Evolutionary conservation across 2,113 vertebrate species (phyloP).

Genomic region (Pygoscelis adeliae): DNA sequence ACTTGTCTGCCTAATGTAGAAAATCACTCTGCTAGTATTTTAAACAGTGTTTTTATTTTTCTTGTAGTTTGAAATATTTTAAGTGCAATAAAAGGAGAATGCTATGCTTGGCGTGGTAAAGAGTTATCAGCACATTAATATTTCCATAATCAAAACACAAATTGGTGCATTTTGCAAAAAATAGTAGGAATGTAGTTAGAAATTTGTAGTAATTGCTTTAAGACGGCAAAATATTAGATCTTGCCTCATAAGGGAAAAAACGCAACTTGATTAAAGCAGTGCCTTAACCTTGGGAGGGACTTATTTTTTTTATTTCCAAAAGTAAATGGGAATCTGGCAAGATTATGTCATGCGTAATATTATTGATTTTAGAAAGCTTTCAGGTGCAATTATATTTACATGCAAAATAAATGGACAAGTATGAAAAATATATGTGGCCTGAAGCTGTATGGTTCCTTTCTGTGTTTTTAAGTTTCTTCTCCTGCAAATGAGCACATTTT

Average conservation of each 20-base stretch:
- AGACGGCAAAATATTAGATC: neutral
- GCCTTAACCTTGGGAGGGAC: neutral
- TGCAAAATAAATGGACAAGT: neutral
- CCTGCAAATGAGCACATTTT: fast-evolving
- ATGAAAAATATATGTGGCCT: neutral
- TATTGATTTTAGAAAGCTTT: neutral
- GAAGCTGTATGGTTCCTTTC: neutral
- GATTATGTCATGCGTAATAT: neutral
- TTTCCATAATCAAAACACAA: neutral
- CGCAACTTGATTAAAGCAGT: neutral
- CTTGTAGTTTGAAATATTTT: neutral
- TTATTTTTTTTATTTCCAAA: neutral
- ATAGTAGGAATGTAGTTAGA: neutral
- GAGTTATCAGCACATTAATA: neutral
- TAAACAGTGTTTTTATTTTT: neutral
- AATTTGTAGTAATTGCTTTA: neutral
- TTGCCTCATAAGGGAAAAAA: neutral
- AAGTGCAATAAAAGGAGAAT: neutral
- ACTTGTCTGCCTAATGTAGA: neutral
- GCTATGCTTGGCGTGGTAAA: neutral
- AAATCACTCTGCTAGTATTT: neutral
- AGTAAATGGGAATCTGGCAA: neutral
- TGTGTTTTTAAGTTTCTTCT: neutral
- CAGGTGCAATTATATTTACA: neutral
- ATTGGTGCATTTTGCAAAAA: neutral